phyloP scores from a whole-genome alignment of 37 sponge, comb jelly and placozoan species.

The Mnemiopsis leidyi region DNA sequence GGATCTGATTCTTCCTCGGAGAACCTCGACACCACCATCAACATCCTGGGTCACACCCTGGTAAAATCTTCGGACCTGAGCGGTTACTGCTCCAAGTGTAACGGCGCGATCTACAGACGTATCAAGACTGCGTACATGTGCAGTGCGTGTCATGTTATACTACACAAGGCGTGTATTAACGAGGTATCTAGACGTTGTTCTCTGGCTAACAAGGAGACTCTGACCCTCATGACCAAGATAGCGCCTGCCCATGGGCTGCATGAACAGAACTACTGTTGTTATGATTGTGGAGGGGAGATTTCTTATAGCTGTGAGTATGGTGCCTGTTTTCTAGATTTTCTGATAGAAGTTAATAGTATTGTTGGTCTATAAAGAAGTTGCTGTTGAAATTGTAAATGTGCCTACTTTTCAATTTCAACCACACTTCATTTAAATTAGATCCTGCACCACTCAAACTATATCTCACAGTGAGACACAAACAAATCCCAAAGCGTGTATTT shows the following conservation, averaged over 20 bases:
- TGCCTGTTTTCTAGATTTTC: too few species aligned
- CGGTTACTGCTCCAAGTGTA: constrained; percentile 52
- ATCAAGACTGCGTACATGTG: constrained; percentile 44
- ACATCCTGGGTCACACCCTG: constrained; percentile 31
- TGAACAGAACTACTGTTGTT: constrained; percentile 86
- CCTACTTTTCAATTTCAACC: too few species aligned
- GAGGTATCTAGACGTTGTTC: constrained; percentile 12
- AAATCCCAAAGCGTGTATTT: too few species aligned
- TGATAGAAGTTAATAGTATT: too few species aligned
- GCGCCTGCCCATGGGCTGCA: constrained; percentile 85
- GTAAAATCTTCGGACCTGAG: constrained; percentile 35
- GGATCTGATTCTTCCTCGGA: not conserved
- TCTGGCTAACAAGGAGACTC: constrained; percentile 37
- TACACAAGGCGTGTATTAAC: constrained; percentile 35
- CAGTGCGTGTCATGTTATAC: not conserved
- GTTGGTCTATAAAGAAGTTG: too few species aligned
- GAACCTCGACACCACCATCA: not conserved
- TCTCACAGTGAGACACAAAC: too few species aligned
- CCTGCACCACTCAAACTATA: too few species aligned
- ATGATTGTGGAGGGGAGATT: constrained; percentile 74
- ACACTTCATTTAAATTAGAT: too few species aligned
- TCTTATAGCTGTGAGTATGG: constrained; percentile 42
- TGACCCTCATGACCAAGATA: constrained; percentile 71
- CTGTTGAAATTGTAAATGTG: too few species aligned
- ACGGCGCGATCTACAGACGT: constrained; percentile 6